These are phyloP conservation scores for Limonius californicus DNA, from an alignment of 1,140 invertebrate genomes.

Conservation along the genomic window DNA sequence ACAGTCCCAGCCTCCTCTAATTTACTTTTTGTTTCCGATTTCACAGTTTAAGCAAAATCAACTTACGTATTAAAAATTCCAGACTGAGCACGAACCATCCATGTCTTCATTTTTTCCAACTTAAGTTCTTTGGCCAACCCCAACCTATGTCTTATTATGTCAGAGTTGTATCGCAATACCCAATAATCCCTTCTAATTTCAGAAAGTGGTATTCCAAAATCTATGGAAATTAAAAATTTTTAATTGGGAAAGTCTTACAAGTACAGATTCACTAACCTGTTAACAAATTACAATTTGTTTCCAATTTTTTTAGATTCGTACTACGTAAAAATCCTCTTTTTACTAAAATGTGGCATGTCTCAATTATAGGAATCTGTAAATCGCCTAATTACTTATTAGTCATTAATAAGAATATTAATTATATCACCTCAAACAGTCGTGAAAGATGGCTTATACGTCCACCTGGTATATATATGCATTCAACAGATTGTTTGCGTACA, in stretches of 20 bases:
- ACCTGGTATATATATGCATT: neutral
- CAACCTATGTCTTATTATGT: constrained; percentile 45
- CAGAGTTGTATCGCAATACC: constrained; percentile 49
- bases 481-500: constrained; percentile 6
- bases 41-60: too few species aligned
- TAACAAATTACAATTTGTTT: neutral
- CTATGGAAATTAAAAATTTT: too few species aligned
- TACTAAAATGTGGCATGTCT: constrained; percentile 25
- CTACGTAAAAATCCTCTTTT: constrained; percentile 29
- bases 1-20: too few species aligned
- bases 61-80: constrained; percentile 46
- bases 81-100: constrained; percentile 53
- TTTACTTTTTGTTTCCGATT: too few species aligned
- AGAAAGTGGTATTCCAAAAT: constrained; percentile 45
- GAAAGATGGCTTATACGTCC: neutral
- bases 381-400: too few species aligned
- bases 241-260: too few species aligned
- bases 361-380: constrained; percentile 10
- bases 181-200: constrained; percentile 52
- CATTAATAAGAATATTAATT: too few species aligned
- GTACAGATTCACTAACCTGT: too few species aligned
- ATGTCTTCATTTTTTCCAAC: constrained; percentile 52
- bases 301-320: constrained; percentile 23
- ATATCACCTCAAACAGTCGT: neutral
- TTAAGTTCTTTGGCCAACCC: constrained; percentile 45